These are phyloP conservation scores for Phainopepla nitens DNA, from an alignment of 2,113 vertebrate genomes.

Conservation along the genomic window DNA sequence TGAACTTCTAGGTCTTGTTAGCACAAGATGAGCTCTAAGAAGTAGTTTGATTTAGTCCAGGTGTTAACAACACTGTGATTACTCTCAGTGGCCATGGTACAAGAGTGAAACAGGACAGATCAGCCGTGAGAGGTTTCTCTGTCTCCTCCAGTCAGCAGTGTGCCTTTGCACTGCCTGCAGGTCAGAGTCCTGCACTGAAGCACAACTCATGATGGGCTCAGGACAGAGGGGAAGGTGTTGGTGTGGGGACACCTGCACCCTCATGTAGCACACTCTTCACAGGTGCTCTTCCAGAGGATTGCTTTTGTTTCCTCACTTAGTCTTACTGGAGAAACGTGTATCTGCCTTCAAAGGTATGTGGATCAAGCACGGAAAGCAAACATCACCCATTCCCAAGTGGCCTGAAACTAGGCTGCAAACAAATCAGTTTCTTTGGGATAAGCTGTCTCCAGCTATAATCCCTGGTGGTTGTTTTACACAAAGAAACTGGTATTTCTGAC, in stretches of 20 bases:
- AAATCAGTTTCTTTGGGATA: not conserved
- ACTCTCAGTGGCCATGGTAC: not conserved
- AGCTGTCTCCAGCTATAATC: not conserved
- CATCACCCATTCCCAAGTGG: not conserved
- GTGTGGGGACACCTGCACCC: not conserved
- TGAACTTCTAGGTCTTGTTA: not conserved
- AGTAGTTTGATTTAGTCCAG: not conserved
- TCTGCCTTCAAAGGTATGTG: not conserved
- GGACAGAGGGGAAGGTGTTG: not conserved
- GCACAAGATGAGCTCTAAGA: not conserved
- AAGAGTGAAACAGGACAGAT: not conserved
- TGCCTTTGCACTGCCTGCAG: not conserved
- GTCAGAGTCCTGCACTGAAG: not conserved
- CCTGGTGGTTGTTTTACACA: not conserved
- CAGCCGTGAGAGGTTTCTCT: not conserved
- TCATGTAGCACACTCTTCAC: rapidly evolving
- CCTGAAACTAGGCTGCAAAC: not conserved
- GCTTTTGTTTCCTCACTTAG: not conserved
- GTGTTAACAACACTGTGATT: not conserved
- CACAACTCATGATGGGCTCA: not conserved
- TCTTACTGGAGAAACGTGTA: not conserved
- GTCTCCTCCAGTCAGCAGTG: not conserved
- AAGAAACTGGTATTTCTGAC: not conserved
- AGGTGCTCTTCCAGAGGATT: not conserved
- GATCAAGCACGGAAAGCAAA: not conserved